Conservation (phyloP, 2,888 invertebrate species). For the Allophyes oxyacanthae region DNA sequence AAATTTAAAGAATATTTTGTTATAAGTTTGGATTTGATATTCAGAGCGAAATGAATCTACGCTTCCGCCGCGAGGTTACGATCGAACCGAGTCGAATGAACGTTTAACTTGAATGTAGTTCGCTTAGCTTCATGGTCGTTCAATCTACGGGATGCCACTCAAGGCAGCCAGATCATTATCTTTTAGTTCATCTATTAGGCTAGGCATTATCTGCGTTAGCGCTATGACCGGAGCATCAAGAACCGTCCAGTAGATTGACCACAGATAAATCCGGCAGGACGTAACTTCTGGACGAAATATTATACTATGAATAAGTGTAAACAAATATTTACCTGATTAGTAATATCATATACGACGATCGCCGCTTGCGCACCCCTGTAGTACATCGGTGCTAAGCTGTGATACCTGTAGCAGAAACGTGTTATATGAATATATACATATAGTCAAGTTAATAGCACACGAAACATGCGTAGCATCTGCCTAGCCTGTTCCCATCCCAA, state of each 20-base stretch:
- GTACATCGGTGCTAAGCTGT: conserved; percentile 99
- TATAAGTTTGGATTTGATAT: no score
- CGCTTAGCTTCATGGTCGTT: conserved; percentile 29
- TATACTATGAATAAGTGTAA: neutral
- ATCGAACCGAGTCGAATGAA: conserved; percentile 14
- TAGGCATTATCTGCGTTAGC: conserved; percentile 4
- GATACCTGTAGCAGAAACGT: conserved; percentile 91
- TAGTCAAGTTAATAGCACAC: no score
- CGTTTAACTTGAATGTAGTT: conserved; percentile 45
- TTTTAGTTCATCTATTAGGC: neutral
- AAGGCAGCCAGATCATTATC: conserved; percentile 23
- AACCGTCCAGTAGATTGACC: no score
- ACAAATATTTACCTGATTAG: conserved; percentile 93
- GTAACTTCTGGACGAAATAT: no score
- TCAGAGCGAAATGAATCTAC: neutral
- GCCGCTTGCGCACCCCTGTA: conserved; percentile 99
- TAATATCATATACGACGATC: conserved; percentile 99
- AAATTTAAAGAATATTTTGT: no score
- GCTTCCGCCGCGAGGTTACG: no score
- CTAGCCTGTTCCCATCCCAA: no score
- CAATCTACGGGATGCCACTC: conserved; percentile 20
- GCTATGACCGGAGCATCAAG: no score
- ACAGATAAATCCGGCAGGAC: no score
- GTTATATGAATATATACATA: no score
- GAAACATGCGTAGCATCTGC: no score